phyloP scores from a whole-genome alignment of 1,140 invertebrate genomes.

The Drosophila repletoides region DNA sequence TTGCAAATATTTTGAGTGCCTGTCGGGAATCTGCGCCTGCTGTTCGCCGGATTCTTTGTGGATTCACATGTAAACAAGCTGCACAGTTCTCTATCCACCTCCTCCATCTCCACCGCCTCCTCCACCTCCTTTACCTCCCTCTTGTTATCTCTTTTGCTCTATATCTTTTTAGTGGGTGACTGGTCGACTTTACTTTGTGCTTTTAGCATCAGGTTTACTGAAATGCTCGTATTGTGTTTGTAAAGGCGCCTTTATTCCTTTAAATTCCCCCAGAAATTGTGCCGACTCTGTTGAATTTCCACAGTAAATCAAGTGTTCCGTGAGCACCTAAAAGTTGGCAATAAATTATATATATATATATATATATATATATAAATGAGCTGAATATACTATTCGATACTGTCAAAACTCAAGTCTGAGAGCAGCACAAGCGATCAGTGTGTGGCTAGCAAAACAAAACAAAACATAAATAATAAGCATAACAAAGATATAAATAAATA shows the following conservation, averaged over 20 bases:
- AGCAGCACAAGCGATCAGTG: slow-evolving; percentile 19
- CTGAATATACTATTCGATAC: slow-evolving; percentile 12
- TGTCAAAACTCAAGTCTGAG: slow-evolving; percentile 27
- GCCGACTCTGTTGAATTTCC: slow-evolving; percentile 21
- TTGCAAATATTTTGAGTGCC: background rate
- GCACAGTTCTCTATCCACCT: background rate
- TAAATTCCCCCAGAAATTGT: slow-evolving; percentile 22
- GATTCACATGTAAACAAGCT: slow-evolving; percentile 27
- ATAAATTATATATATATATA: slow-evolving; percentile 37
- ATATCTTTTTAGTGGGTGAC: background rate
- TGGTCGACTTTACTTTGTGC: background rate
- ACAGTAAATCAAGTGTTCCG: slow-evolving; percentile 28
- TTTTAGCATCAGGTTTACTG: background rate
- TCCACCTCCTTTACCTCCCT: background rate
- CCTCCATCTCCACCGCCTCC: background rate
- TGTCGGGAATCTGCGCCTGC: background rate
- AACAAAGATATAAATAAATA: background rate
- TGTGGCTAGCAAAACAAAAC: slow-evolving; percentile 42
- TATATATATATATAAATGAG: background rate
- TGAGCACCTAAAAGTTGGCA: slow-evolving; percentile 10
- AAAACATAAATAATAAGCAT: slow-evolving; percentile 44
- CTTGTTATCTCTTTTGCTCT: background rate
- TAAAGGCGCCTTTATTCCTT: slow-evolving; percentile 4
- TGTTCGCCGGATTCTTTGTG: slow-evolving; percentile 9
- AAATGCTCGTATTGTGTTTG: background rate